Evolutionary conservation across 92 coral and sea anemone species (phyloP), one percentile per base, ranked within the genome.

Genomic region (Porites rus): DNA sequence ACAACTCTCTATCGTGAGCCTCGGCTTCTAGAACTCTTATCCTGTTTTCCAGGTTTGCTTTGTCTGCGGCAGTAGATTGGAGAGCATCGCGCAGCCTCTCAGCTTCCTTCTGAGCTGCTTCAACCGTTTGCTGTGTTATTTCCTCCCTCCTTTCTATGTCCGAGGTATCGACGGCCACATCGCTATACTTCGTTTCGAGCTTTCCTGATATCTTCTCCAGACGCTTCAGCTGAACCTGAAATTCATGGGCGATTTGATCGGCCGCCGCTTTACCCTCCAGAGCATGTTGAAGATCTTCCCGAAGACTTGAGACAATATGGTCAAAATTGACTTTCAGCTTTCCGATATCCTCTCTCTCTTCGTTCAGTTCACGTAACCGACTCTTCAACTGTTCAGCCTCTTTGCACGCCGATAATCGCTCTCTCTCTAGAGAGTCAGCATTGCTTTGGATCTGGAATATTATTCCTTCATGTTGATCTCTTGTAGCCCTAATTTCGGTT

Each of bases 281-380:
- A 2, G 95, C 94, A 65, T 88, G 94, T 58, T 94, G 95, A 62
- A 96, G 80, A 79, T 96, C 99, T 16, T 94, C 96, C 24, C 98
- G 96, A 43, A 96, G 90, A 25, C 98, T 90, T 25, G 98, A 90
- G 13, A 96, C 98, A 60, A 96, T 96, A 51, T 96, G 98, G 78
- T 88, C 94, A 78, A 96, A 96, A 65, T 94, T 90, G 14, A 66
- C 78, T 82, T 92, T 88, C 25, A 96, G 95, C 50, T 84, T 88
- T 11, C 78, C 89, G 81, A 95, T 88, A 68, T 92, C 98, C 66
- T 88, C 94, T 59, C 88, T 87, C 77, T 93, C 96, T 16, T 84
- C 86, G 12, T 65, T 88, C 11, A 93, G 83, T 21, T 86, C 78
- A 60, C 72, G 82, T 51, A 93, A 73, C 51, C 88, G 80, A 61